Conservation (phyloP, 2,888 invertebrate genomes). For the Diaprepes abbreviatus region DNA sequence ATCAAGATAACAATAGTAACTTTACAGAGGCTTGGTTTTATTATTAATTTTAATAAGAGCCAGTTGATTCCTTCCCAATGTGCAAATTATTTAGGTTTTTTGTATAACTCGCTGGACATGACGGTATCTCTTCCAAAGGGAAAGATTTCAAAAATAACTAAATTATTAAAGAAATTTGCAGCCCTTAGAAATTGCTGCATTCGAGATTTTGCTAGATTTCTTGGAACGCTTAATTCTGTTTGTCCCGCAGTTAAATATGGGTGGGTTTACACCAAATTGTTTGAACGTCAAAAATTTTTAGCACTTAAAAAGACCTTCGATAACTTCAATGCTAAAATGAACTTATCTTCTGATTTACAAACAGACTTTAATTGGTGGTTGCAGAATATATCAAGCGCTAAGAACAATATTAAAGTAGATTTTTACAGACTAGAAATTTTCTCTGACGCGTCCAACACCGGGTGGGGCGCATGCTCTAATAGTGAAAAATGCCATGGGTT, state of each 20-base stretch:
- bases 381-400: slow-evolving; percentile 33
- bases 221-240: slow-evolving; percentile 49
- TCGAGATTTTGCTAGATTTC: no score
- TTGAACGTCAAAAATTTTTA: no score
- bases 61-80: slow-evolving; percentile 30
- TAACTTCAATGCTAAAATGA: no score
- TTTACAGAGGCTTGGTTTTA: slow-evolving; percentile 30
- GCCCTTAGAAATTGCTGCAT: no score
- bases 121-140: no score
- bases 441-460: slow-evolving; percentile 50
- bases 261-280: no score
- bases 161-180: no score
- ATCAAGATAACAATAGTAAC: neutral
- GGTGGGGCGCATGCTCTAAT: slow-evolving; percentile 50
- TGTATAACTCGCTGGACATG: no score
- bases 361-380: slow-evolving; percentile 50
- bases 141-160: no score
- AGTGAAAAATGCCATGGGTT: slow-evolving; percentile 36
- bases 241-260: no score
- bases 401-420: neutral
- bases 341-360: no score
- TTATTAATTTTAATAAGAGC: slow-evolving; percentile 47
- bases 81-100: slow-evolving; percentile 46
- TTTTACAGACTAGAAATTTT: slow-evolving; percentile 38
- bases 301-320: no score